phyloP scores from a whole-genome alignment of 2,113 vertebrate species.

The western clawed frog (Xenopus tropicalis) region DNA sequence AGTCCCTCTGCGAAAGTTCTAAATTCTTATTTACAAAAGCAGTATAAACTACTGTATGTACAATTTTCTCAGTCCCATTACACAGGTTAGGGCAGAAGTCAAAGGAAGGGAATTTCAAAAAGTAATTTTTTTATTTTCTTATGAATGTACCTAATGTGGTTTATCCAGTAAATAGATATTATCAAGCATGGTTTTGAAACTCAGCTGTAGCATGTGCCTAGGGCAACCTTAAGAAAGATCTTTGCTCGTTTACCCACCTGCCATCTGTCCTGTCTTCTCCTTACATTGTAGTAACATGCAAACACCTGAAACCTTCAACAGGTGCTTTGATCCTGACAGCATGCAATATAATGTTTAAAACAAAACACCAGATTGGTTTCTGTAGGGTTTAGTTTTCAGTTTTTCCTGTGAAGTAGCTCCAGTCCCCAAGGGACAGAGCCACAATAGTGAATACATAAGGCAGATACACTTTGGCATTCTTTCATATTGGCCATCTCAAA shows the following conservation, averaged over 20 bases:
- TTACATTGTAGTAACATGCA: slow-evolving; percentile 38
- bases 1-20: too few relatives aligned
- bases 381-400: slow-evolving; percentile 15
- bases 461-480: slow-evolving; percentile 9
- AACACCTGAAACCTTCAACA: slow-evolving; percentile 40
- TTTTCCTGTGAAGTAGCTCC: slow-evolving; percentile 10
- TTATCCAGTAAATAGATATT: slow-evolving; percentile 4
- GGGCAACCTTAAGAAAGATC: background rate
- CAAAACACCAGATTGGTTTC: slow-evolving; percentile 19
- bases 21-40: too few relatives aligned
- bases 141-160: too few relatives aligned
- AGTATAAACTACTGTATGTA: too few relatives aligned
- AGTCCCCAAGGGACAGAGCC: background rate
- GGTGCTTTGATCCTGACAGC: slow-evolving; percentile 36
- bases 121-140: too few relatives aligned
- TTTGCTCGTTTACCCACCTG: slow-evolving; percentile 11
- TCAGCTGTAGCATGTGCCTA: slow-evolving; percentile 24
- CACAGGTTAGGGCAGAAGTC: too few relatives aligned
- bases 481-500: slow-evolving; percentile 11
- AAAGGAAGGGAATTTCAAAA: too few relatives aligned
- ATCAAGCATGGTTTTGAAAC: slow-evolving; percentile 18
- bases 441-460: slow-evolving; percentile 18
- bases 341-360: slow-evolving; percentile 19
- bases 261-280: slow-evolving; percentile 35
- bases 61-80: too few relatives aligned